Conservation (phyloP, 2,113 vertebrate species). For the Apeltes quadracus region DNA sequence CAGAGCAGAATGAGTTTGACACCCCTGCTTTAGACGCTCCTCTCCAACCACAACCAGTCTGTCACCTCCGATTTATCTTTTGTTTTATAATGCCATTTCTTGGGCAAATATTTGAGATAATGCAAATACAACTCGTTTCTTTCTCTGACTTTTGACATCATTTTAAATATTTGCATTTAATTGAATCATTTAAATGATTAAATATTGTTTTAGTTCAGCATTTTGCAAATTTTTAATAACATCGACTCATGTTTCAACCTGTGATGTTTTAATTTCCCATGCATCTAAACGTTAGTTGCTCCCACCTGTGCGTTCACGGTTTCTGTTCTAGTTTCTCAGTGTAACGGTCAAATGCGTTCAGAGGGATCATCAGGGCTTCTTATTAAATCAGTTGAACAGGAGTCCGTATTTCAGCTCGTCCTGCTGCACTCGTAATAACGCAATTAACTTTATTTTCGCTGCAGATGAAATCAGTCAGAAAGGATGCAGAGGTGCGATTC, state of each 20-base stretch:
- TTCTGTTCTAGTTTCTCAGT: not conserved
- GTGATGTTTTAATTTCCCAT: not conserved
- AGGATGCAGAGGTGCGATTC: constrained; percentile 8
- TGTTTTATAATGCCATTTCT: not conserved
- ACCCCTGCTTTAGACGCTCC: too few species aligned
- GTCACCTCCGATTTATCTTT: not conserved
- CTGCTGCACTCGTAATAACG: not conserved
- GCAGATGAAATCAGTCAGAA: constrained; percentile 7
- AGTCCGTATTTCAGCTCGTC: not conserved
- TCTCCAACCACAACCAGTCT: not conserved
- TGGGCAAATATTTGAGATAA: not conserved
- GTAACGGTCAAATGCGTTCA: not conserved
- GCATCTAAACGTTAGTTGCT: not conserved
- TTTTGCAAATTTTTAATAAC: not conserved
- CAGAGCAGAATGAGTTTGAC: too few species aligned
- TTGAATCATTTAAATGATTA: too few species aligned
- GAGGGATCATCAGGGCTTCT: not conserved
- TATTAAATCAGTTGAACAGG: not conserved
- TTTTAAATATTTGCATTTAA: too few species aligned
- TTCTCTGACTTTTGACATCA: too few species aligned
- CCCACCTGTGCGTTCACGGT: not conserved
- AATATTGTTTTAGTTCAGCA: too few species aligned
- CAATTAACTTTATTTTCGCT: not conserved
- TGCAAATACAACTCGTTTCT: not conserved
- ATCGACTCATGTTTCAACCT: not conserved